Conservation (phyloP, 2,888 invertebrate species). For the Meiosimyza platycephala region DNA sequence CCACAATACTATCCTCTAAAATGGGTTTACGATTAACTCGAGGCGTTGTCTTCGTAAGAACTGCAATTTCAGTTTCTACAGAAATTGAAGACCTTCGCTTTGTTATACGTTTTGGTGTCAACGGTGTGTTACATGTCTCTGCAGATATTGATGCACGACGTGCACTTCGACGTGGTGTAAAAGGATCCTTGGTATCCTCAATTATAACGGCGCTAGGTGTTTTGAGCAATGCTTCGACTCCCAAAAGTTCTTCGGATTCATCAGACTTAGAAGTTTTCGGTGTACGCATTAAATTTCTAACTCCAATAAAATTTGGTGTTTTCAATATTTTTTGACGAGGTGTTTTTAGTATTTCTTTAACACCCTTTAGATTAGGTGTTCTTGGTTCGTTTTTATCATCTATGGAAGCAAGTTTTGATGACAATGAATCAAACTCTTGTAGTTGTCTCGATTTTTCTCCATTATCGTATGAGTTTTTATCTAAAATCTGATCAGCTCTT, state of each 20-base stretch:
- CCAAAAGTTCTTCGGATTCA: constrained; percentile 41
- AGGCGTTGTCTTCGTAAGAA: not conserved
- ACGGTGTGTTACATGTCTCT: constrained; percentile 22
- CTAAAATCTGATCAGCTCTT: not conserved
- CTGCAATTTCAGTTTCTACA: constrained; percentile 38
- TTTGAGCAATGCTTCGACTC: constrained; percentile 53
- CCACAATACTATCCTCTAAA: constrained; percentile 37
- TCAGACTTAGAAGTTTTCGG: constrained; percentile 41
- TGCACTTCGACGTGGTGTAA: constrained; percentile 43
- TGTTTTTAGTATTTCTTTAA: constrained; percentile 45
- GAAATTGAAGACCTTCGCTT: constrained; percentile 43
- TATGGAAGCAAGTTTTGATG: no score
- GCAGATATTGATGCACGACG: constrained; percentile 46
- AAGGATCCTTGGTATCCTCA: constrained; percentile 14
- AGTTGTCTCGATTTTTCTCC: not conserved
- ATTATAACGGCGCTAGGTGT: constrained; percentile 46
- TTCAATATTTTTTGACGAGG: constrained; percentile 25
- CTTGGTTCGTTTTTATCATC: constrained; percentile 15
- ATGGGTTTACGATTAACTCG: not conserved
- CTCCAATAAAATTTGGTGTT: constrained; percentile 43
- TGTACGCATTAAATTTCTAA: constrained; percentile 45
- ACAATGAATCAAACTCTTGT: not conserved
- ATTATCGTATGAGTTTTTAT: not conserved
- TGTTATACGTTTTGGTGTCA: constrained; percentile 45
- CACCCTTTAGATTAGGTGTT: constrained; percentile 40